Evolutionary conservation across 2,797 vertebrate genomes (phyloP).

Genomic region (Tragelaphus oryx): DNA sequence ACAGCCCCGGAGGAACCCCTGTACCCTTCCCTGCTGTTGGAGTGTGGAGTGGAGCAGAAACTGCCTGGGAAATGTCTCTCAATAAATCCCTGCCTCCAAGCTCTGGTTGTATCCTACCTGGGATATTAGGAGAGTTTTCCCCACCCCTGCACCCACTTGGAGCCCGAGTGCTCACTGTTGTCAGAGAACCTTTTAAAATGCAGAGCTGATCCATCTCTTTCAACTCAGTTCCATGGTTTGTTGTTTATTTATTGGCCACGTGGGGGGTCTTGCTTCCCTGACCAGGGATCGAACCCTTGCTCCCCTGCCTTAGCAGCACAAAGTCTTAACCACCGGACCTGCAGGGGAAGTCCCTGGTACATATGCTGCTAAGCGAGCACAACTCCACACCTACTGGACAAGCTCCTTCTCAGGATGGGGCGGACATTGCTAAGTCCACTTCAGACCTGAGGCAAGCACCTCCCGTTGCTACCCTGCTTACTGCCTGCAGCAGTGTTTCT

Average conservation of each 20-base stretch:
- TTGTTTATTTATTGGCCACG: not conserved
- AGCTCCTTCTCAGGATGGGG: not conserved
- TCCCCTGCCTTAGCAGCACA: not conserved
- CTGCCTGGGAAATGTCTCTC: not conserved
- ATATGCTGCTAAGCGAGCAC: not conserved
- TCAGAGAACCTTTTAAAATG: not conserved
- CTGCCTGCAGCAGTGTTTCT: not conserved
- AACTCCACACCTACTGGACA: not conserved
- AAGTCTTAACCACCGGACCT: not conserved
- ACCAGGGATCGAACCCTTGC: not conserved
- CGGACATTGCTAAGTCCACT: not conserved
- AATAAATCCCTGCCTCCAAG: rapidly evolving
- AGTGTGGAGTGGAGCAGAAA: not conserved
- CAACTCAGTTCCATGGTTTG: not conserved
- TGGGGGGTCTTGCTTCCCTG: not conserved
- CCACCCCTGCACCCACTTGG: rapidly evolving
- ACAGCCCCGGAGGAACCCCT: not conserved
- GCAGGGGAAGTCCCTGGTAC: not conserved
- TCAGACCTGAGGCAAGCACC: not conserved
- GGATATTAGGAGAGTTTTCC: not conserved
- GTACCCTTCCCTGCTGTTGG: not conserved
- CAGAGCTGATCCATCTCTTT: not conserved
- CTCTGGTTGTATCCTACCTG: not conserved
- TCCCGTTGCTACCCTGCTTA: not conserved
- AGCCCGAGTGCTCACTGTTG: not conserved